Percentiles rank a stretch among this genome's conserved stretches.
These are phyloP conservation scores for Oxyura jamaicensis DNA, from an alignment of 2,113 vertebrate genomes.

Conservation along the genomic window DNA sequence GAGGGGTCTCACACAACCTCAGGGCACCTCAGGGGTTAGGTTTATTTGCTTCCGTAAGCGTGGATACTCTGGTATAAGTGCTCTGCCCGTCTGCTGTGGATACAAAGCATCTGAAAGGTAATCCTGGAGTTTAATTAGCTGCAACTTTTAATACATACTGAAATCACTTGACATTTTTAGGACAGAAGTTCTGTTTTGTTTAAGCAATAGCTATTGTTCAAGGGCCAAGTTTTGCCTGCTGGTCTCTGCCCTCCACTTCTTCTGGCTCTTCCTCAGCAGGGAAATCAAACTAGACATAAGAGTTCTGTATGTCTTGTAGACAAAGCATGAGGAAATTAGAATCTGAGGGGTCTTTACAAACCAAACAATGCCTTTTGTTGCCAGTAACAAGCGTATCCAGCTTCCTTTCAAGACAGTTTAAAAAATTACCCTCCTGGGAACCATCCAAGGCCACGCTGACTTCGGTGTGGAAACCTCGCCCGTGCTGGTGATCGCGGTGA, in stretches of 20 bases:
- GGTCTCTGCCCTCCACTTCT: background rate
- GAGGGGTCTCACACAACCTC: background rate
- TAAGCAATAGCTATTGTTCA: background rate
- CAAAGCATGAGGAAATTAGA: background rate
- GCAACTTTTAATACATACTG: background rate
- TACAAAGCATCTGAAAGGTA: background rate
- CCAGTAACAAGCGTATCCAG: background rate
- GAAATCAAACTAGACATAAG: accelerated
- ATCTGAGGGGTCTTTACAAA: background rate
- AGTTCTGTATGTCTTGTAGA: background rate
- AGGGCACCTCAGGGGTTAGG: background rate
- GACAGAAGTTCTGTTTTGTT: background rate
- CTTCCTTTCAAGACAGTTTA: background rate
- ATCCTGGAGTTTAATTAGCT: background rate
- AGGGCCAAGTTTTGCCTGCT: background rate
- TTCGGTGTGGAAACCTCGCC: background rate
- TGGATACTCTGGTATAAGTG: background rate
- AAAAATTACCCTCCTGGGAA: background rate
- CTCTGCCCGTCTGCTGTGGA: background rate
- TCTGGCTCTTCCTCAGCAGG: background rate
- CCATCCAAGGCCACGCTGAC: background rate
- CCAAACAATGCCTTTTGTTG: background rate
- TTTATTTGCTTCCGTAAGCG: background rate
- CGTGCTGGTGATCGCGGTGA: background rate
- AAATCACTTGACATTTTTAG: background rate